A percentile compares a stretch with the other conserved stretches of the same genome.
phyloP scores from a whole-genome alignment of 2,113 vertebrate species.

The Papio anubis region DNA sequence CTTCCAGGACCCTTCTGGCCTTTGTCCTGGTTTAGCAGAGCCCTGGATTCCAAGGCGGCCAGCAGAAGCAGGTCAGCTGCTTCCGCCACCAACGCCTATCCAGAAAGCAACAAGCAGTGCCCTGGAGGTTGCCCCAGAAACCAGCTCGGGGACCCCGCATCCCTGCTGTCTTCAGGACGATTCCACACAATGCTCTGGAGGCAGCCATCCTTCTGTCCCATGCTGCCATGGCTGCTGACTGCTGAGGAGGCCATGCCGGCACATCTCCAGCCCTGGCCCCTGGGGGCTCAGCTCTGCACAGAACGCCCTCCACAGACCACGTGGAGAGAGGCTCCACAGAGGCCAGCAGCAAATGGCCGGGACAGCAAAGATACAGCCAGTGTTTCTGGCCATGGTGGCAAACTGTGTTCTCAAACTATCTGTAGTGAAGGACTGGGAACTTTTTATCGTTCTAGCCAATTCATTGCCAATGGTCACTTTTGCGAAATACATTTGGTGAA shows the following conservation, averaged over 20 bases:
- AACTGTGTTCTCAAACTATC: background rate
- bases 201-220: background rate
- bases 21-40: background rate
- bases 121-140: background rate
- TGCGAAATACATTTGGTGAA: no score
- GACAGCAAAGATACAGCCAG: background rate
- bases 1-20: fast-evolving
- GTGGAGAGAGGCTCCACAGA: background rate
- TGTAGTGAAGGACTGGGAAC: background rate
- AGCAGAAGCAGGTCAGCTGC: background rate
- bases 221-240: no score
- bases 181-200: no score
- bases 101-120: background rate
- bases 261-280: background rate
- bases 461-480: background rate
- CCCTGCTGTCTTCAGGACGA: background rate
- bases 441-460: background rate
- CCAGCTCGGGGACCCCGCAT: no score
- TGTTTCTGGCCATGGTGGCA: background rate
- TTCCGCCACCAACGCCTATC: background rate
- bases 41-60: background rate
- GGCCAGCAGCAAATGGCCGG: fast-evolving
- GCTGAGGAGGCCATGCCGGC: no score
- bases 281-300: no score
- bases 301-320: background rate